A percentile compares a stretch with the other conserved stretches of the same genome.
Evolutionary conservation across 2,113 vertebrate species (phyloP).

Genomic region (Chelonoidis abingdonii): DNA sequence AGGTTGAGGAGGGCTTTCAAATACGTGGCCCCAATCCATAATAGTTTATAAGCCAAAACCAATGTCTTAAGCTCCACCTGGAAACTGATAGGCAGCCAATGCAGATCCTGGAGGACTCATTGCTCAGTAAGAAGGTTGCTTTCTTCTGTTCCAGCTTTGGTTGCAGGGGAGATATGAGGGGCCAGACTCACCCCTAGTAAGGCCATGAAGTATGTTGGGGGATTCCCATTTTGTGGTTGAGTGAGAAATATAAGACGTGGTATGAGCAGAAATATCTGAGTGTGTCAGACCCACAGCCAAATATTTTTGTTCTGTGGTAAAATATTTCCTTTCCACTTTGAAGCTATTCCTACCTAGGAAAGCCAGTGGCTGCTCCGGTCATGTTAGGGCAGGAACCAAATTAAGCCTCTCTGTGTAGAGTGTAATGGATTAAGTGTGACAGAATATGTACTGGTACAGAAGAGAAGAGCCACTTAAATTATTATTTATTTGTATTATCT

Average conservation of each 20-base stretch:
- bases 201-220: constrained; percentile 1
- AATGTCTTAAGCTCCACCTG: background rate
- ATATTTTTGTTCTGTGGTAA: background rate
- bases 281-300: background rate
- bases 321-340: background rate
- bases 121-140: background rate
- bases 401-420: background rate
- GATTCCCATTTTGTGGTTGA: background rate
- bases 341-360: background rate
- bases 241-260: background rate
- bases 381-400: background rate
- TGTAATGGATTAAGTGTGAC: background rate
- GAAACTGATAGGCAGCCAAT: constrained; percentile 8
- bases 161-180: constrained; percentile 4
- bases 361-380: background rate
- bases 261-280: background rate
- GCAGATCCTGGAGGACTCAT: background rate
- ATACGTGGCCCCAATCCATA: background rate
- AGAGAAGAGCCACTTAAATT: background rate
- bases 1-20: background rate
- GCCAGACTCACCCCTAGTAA: background rate
- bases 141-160: background rate
- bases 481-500: no score
- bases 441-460: background rate
- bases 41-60: background rate